These are phyloP conservation scores for Caenorhabditis sp. DNA, from an alignment of 2,888 invertebrate species.

Conservation along the genomic window DNA sequence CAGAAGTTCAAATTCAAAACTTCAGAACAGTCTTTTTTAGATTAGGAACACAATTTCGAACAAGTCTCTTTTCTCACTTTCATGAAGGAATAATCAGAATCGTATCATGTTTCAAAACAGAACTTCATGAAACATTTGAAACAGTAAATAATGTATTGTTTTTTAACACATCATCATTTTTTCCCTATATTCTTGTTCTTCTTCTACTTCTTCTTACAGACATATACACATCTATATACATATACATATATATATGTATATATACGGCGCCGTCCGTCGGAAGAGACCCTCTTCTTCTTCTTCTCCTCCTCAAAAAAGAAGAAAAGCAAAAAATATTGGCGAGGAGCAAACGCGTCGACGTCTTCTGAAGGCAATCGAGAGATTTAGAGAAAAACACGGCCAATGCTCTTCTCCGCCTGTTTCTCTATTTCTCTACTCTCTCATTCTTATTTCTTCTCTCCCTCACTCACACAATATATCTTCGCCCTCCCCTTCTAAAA, in stretches of 20 bases:
- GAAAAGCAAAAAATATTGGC: neutral
- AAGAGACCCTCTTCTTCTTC: neutral
- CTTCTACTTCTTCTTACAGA: no score
- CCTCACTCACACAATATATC: neutral
- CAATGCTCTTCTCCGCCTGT: neutral
- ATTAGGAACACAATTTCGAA: no score
- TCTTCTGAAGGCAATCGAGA: neutral
- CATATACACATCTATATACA: neutral
- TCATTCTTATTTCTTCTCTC: neutral
- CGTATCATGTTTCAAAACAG: no score
- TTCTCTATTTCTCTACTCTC: neutral
- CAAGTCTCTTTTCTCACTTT: no score
- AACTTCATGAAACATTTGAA: no score
- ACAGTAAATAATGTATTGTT: no score
- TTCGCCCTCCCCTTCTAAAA: neutral
- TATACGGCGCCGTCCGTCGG: neutral
- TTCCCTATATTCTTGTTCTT: no score
- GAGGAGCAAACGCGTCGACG: constrained; percentile 1
- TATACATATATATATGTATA: neutral
- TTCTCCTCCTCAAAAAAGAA: neutral
- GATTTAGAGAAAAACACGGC: neutral
- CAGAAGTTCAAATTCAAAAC: no score
- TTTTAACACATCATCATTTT: no score
- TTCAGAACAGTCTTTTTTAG: no score
- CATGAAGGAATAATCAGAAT: no score